Base-by-base conservation (phyloP, 2,113 vertebrate genomes). In the Nematolebias whitei region DNA sequence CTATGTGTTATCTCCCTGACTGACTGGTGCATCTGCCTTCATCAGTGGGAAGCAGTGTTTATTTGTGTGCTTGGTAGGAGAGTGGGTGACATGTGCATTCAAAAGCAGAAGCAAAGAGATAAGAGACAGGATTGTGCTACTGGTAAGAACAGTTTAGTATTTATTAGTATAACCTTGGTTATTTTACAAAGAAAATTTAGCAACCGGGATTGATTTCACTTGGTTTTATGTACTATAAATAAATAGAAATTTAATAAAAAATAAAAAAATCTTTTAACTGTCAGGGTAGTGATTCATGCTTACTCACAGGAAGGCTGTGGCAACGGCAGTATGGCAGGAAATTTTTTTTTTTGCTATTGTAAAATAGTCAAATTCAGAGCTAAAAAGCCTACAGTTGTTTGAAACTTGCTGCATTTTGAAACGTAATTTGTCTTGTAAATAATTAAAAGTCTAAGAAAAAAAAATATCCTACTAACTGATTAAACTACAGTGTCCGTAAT, bases 401-500 rank as follows among this genome's bases (percentile, higher is more conserved):
- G 12, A 16, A 63, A 43, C 24, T 18, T 22, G 14, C 15, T 24
- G 5, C 26, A 48, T 63, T 18, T 22, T 13, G 48, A 47, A 38
- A 48, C 12, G n/a, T n/a, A n/a, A n/a, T n/a, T 24, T 22, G 45
- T 39, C 50, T 43, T 50, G n/a, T 0, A 63, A 76, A 79, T 52
- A 75, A 79, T 68, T 63, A 82, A 32, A 59, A 29, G 71, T 79
- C 55, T 79, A 69, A 73, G 74, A 75, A 38, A 61, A 62, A 68
- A 52, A 51, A 75, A 57, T 79, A 73, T 70, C 69, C 3, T 20
- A 50, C 26, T 77, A 59, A 40, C 70, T 76, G n/a, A n/a, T n/a
- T n/a, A n/a, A n/a, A 59, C 87, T 84, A 62, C 59, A 68, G 38
- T 68, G 43, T 63, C 54, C 77, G 74, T 80, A 74, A 84, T 44